phyloP scores from a whole-genome alignment of 2,888 invertebrate genomes.

The Agriopis leucophaearia region DNA sequence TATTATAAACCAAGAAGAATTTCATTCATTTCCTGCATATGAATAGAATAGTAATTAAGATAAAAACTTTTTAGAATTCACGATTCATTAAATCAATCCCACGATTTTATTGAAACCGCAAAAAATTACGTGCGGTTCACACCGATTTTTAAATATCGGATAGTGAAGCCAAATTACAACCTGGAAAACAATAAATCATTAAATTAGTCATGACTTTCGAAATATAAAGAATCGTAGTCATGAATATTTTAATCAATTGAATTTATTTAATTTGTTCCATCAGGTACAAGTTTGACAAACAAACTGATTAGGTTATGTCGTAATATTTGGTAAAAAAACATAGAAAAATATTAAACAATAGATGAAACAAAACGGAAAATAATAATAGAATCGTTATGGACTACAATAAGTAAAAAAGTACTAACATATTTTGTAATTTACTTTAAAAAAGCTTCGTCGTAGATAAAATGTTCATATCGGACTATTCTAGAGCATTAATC shows the following conservation, averaged over 20 bases:
- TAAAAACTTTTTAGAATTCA: constrained; percentile 23
- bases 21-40: constrained; percentile 30
- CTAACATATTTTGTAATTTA: too few relatives aligned
- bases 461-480: background rate
- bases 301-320: too few relatives aligned
- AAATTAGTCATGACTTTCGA: background rate
- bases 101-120: constrained; percentile 18
- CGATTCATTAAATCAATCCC: constrained; percentile 18
- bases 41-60: constrained; percentile 23
- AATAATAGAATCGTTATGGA: too few relatives aligned
- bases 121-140: constrained; percentile 21
- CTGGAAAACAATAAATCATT: constrained; percentile 14
- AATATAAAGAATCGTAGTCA: background rate
- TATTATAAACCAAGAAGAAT: constrained; percentile 11
- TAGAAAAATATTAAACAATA: too few relatives aligned
- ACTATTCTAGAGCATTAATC: too few relatives aligned
- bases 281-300: too few relatives aligned
- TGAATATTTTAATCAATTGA: background rate
- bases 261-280: background rate
- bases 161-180: constrained; percentile 12
- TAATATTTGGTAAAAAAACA: too few relatives aligned
- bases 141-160: background rate
- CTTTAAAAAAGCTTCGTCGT: too few relatives aligned
- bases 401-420: too few relatives aligned
- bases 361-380: too few relatives aligned